These are phyloP conservation scores for Cheumatopsyche charites DNA, from an alignment of 1,140 invertebrate genomes.

Conservation along the genomic window DNA sequence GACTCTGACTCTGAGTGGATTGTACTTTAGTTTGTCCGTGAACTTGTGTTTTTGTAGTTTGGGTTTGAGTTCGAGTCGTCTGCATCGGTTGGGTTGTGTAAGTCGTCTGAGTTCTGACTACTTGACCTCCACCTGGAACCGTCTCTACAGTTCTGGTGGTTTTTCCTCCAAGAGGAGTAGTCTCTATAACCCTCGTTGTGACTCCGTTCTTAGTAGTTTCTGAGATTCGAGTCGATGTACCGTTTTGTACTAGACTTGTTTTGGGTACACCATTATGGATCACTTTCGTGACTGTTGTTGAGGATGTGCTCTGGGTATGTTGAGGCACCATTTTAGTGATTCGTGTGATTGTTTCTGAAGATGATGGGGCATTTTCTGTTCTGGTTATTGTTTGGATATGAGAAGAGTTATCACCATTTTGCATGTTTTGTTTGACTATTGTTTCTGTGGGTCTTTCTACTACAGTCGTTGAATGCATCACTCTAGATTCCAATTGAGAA, in stretches of 20 bases:
- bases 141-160: slow-evolving; percentile 20
- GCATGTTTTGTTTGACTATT: slow-evolving; percentile 2
- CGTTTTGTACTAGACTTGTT: slow-evolving; percentile 1
- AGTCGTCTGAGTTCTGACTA: slow-evolving; percentile 34
- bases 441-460: not conserved
- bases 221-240: slow-evolving; percentile 19
- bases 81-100: slow-evolving; percentile 40
- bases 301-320: slow-evolving; percentile 3
- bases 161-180: slow-evolving; percentile 24
- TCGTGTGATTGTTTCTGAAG: slow-evolving; percentile 19
- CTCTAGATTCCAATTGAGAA: not conserved
- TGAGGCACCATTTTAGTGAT: slow-evolving; percentile 20
- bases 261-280: not conserved
- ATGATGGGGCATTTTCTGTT: slow-evolving; percentile 3
- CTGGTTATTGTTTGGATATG: slow-evolving; percentile 2
- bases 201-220: slow-evolving; percentile 17
- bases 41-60: slow-evolving; percentile 3
- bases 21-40: not conserved
- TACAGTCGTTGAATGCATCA: not conserved
- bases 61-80: slow-evolving; percentile 17
- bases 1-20: not conserved
- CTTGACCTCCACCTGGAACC: slow-evolving; percentile 12
- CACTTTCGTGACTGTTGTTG: slow-evolving; percentile 20
- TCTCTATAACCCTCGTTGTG: slow-evolving; percentile 20
- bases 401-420: not conserved